Percentiles rank a stretch among this genome's conserved stretches.
These are phyloP conservation scores for Gymnoscopelus microlampas DNA, from an alignment of 2,797 vertebrate species.

Conservation along the genomic window DNA sequence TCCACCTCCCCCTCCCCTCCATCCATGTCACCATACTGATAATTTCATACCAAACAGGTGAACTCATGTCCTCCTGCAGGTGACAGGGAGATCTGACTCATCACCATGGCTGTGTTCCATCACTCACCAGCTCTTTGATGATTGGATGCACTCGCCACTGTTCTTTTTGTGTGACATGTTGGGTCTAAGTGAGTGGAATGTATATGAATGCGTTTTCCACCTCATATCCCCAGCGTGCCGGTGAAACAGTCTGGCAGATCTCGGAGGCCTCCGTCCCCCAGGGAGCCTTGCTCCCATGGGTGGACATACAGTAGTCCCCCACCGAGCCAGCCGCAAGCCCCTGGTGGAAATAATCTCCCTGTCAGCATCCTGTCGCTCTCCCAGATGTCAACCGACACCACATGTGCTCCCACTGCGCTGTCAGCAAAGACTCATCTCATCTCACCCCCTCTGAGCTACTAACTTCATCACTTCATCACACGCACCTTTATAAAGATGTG, in stretches of 20 bases:
- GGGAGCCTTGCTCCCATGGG: conserved; percentile 56
- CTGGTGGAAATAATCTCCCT: conserved; percentile 75
- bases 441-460: conserved; percentile 39
- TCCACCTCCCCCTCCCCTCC: conserved; percentile 6
- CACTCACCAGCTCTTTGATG: conserved; percentile 26
- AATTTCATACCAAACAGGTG: conserved; percentile 31
- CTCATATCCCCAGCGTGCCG: conserved; percentile 34
- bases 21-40: conserved; percentile 35
- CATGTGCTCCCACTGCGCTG: conserved; percentile 65
- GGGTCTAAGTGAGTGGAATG: conserved; percentile 35
- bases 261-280: conserved; percentile 52
- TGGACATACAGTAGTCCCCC: conserved; percentile 55
- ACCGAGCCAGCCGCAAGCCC: conserved; percentile 59
- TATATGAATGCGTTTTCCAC: conserved; percentile 35
- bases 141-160: conserved; percentile 28
- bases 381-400: conserved; percentile 69
- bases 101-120: conserved; percentile 33
- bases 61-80: conserved; percentile 38
- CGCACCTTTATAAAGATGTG: not conserved
- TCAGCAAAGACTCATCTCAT: conserved; percentile 57
- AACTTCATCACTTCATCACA: conserved; percentile 39
- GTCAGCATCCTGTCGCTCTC: conserved; percentile 73
- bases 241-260: conserved; percentile 48
- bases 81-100: conserved; percentile 42
- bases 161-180: conserved; percentile 20